Evolutionary conservation across 1,140 invertebrate species (phyloP), one percentile per base, ranked within the genome.

Genomic region (Glossosoma conforme): DNA sequence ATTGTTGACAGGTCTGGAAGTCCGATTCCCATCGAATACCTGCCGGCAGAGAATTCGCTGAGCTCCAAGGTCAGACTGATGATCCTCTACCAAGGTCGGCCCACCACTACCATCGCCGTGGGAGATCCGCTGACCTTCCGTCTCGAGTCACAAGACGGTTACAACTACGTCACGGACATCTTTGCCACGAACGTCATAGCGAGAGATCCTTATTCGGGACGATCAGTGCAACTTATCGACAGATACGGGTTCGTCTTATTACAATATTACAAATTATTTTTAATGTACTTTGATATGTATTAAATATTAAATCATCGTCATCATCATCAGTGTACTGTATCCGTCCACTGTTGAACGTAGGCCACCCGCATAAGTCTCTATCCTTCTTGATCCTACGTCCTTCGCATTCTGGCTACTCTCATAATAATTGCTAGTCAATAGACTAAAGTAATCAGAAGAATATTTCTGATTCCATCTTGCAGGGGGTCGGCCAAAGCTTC

Each of bases 131-230:
- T 95, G 1, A 93, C 90, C 1, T 93, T 95, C 73, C 78, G 89
- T 45, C 66, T 95, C 20, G 91, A 93, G 76, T 85, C 90, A 1
- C 86, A 92, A 68, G 87, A 91, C 63, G 90, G 90, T 56, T 91
- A 91, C 61, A 91, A 91, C 66, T 90, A 91, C 56, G 80, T 82
- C 0, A 86, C 85, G 0, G 91, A 95, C 60, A 93, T 95, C 46
- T 95, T 94, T 63, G 91, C 91, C 2, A 93, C 89, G 0, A 93
- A 94, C 66, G 91, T 93, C 1, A 86, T 93, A n/a, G 91, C 91
- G 1, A 80, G 91, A 63, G 91, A 95, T 79, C 91, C 91, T 1
- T 94, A 94, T 63, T 88, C 91, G 0, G 90, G 91, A 36, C 72
- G 90, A 63, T 89, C 87, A 25, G 90, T 94, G 19, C 89, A 92